phyloP scores from a whole-genome alignment of 2,113 vertebrate genomes.

The Mobula birostris region DNA sequence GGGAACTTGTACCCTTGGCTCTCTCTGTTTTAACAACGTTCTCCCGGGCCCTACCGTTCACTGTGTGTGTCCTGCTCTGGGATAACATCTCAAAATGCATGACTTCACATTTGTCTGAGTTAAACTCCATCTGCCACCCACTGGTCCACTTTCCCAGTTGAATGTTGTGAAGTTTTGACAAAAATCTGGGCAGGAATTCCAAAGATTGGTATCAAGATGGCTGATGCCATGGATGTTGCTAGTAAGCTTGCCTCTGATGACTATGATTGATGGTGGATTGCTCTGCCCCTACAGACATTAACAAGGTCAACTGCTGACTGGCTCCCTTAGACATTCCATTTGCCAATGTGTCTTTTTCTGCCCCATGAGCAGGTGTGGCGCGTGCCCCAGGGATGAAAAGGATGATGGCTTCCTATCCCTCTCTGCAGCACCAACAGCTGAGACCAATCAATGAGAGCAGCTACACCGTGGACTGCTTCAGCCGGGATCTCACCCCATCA shows the following conservation, averaged over 20 bases:
- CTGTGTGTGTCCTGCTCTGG: no score
- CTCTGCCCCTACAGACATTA: background rate
- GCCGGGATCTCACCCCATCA: conserved; percentile 75
- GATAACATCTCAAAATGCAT: no score
- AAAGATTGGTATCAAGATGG: no score
- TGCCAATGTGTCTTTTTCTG: background rate
- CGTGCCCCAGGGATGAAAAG: conserved; percentile 73
- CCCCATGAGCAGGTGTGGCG: conserved; percentile 57
- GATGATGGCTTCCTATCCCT: conserved; percentile 64
- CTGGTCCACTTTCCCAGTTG: no score
- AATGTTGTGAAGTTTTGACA: no score
- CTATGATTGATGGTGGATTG: background rate
- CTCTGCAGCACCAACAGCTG: conserved; percentile 70
- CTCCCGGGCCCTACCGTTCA: no score
- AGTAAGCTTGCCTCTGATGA: background rate
- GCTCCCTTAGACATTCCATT: background rate
- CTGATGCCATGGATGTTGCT: no score
- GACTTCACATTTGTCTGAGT: no score
- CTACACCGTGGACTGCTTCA: conserved; percentile 69
- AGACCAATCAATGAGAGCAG: conserved; percentile 70
- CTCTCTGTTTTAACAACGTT: no score
- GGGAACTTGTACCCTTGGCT: no score
- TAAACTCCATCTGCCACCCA: no score
- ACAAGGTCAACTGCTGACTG: background rate
- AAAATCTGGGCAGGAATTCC: no score